Evolutionary conservation across 2,797 vertebrate genomes (phyloP).

Genomic region (Danio choprae): DNA sequence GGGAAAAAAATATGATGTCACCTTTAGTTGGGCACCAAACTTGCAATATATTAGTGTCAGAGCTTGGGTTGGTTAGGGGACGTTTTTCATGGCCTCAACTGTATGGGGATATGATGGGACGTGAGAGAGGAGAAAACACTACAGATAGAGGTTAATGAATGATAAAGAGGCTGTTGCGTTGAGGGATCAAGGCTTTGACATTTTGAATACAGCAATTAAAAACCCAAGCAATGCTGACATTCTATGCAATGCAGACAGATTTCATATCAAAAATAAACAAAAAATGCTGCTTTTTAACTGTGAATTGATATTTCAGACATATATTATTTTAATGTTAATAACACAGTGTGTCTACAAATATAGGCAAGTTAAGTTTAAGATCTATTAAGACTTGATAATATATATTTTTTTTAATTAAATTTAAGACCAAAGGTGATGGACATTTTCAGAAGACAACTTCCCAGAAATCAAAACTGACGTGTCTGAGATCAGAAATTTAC

Average conservation of each 20-base stretch:
- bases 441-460: too few species aligned
- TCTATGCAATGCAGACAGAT: not conserved
- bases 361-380: too few species aligned
- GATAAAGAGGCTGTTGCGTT: slow-evolving; percentile 78
- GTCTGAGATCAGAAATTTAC: too few species aligned
- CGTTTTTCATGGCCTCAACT: slow-evolving; percentile 74
- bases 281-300: not conserved
- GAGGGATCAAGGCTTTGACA: slow-evolving; percentile 73
- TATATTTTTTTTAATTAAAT: too few species aligned
- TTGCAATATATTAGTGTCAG: slow-evolving; percentile 83
- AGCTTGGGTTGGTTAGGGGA: slow-evolving; percentile 79
- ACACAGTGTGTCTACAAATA: too few species aligned
- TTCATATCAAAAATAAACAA: not conserved
- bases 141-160: slow-evolving; percentile 88
- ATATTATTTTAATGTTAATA: not conserved
- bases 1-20: slow-evolving; percentile 86
- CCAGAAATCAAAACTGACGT: too few species aligned
- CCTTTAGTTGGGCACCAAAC: slow-evolving; percentile 87
- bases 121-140: slow-evolving; percentile 72
- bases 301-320: not conserved
- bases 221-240: slow-evolving; percentile 40
- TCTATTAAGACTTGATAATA: too few species aligned
- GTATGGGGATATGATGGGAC: slow-evolving; percentile 69
- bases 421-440: too few species aligned
- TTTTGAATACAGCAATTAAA: slow-evolving; percentile 69